Evolutionary conservation across 1,140 invertebrate genomes (phyloP).

Genomic region (Planococcus citri): DNA sequence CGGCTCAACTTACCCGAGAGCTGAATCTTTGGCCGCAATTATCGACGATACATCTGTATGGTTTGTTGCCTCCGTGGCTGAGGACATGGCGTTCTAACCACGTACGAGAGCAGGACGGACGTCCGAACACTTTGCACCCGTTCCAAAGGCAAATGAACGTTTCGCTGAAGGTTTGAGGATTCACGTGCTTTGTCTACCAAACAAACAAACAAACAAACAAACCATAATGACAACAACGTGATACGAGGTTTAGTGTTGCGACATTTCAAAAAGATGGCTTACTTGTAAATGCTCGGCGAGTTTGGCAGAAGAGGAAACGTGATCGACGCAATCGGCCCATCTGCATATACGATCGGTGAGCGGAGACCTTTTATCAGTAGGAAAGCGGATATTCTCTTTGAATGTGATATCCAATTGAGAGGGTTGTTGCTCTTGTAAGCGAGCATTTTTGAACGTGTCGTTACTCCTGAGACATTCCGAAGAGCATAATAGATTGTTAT

Average conservation of each 20-base stretch:
- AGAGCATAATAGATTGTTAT: conserved; percentile 5
- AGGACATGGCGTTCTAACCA: conserved; percentile 90
- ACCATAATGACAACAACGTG: background rate
- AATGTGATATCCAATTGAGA: background rate
- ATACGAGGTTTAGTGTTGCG: too few relatives aligned
- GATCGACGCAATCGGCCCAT: conserved; percentile 71
- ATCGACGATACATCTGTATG: conserved; percentile 89
- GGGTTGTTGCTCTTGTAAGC: background rate
- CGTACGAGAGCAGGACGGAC: conserved; percentile 73
- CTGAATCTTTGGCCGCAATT: conserved; percentile 82
- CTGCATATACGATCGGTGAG: conserved; percentile 50
- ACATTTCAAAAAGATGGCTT: conserved; percentile 18
- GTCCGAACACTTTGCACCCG: conserved; percentile 87
- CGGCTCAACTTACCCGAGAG: conserved; percentile 54
- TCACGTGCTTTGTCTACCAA: conserved; percentile 64
- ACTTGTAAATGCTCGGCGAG: conserved; percentile 84
- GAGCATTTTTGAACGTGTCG: background rate
- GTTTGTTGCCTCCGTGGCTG: conserved; percentile 83
- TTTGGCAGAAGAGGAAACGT: conserved; percentile 59
- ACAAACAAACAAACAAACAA: conserved; percentile 18
- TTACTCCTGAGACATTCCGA: background rate
- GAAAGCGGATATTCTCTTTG: background rate
- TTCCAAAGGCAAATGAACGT: conserved; percentile 83
- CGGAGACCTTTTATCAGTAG: conserved; percentile 15
- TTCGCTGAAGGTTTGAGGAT: conserved; percentile 62